Evolutionary conservation across 2,797 vertebrate species (phyloP).

Genomic region (Peromyscus nudipes): DNA sequence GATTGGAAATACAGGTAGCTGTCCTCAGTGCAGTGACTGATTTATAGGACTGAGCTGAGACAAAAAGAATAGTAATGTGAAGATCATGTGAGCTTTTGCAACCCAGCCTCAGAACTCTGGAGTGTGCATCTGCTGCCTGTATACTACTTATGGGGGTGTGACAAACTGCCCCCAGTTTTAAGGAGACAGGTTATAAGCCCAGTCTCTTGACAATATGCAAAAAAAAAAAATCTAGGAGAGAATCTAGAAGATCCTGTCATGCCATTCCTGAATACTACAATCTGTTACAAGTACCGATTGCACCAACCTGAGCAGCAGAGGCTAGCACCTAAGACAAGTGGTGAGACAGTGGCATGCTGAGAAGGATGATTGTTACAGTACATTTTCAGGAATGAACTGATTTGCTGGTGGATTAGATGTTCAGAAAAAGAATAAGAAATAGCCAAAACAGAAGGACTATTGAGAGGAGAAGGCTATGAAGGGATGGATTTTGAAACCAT

Average conservation of each 20-base stretch:
- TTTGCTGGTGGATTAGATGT: neutral
- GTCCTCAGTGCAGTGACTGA: neutral
- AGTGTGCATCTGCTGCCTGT: neutral
- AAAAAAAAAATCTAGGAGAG: neutral
- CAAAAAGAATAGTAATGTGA: neutral
- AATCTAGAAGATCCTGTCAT: neutral
- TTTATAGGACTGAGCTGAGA: neutral
- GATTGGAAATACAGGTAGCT: neutral
- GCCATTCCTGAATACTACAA: neutral
- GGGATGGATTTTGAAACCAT: neutral
- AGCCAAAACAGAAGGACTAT: neutral
- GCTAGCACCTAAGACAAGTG: neutral
- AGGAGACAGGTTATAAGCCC: neutral
- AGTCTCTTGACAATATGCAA: neutral
- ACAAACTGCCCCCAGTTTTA: neutral
- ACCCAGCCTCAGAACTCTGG: neutral
- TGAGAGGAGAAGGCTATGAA: neutral
- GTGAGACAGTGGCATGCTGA: neutral
- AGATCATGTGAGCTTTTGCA: neutral
- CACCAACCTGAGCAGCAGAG: neutral
- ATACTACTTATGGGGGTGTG: neutral
- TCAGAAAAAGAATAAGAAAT: neutral
- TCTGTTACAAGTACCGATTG: no score
- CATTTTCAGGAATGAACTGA: neutral
- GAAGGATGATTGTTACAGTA: neutral